Evolutionary conservation across 2,113 vertebrate genomes (phyloP), one percentile per base, ranked within the genome.

Genomic region (Platycercus adscitus): DNA sequence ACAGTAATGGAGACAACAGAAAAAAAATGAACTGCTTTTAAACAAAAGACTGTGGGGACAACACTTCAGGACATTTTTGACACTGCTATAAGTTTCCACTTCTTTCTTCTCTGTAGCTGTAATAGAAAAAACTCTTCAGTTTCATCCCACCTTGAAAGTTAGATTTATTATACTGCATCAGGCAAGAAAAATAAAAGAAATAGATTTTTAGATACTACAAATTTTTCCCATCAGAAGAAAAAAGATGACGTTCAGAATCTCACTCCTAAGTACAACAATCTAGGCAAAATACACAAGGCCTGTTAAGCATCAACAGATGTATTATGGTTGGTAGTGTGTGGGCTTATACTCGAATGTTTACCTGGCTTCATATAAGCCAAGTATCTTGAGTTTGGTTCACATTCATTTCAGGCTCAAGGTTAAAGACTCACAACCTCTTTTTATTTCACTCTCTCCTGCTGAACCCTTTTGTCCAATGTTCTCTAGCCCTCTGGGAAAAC

Each of bases 401-500:
- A 99, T 98, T 98, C 97, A 99, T 97, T 97, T 98, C 98, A 98
- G 98, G 99, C 98, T 98, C 97, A 98, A 98, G 98, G 98, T 98
- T 98, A 98, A 98, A 98, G 98, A 99, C 99, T 99, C 99, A 99
- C 99, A 99, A 99, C 99, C 99, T 99, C 98, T 98, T 98, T 98
- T 98, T 99, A 99, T 99, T 99, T 99, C 99, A 99, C 99, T 98
- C 99, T 99, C 99, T 99, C 99, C 99, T 99, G 99, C 98, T 99
- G 99, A 98, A 99, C 98, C 99, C 98, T 99, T 97, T 99, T 99
- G 98, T 99, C 99, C 99, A 98, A 99, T 98, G 99, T 98, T 99
- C 98, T 99, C 98, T 99, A 99, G 99, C 99, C 99, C 99, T 99
- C 99, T 99, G 98, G 98, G 99, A 98, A 99, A 99, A 99, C 99